Conservation (phyloP, 2,113 vertebrate genomes). For the Thermophis baileyi region DNA sequence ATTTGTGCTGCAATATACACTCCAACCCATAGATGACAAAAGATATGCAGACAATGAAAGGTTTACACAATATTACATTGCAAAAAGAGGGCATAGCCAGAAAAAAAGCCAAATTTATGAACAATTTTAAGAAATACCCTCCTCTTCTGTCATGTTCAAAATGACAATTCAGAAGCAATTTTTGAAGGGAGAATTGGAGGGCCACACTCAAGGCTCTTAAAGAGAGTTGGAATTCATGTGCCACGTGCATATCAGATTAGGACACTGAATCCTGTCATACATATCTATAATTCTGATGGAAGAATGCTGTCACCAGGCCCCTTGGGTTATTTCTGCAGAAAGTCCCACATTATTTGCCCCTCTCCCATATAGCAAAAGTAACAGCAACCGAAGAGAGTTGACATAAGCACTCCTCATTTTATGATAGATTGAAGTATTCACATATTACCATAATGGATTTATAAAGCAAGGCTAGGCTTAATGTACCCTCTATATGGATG, state of each 20-base stretch:
- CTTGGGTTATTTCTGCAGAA: neutral
- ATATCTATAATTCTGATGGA: neutral
- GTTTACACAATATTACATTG: neutral
- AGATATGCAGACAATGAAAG: neutral
- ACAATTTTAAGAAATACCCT: neutral
- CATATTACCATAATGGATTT: neutral
- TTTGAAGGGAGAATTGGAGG: neutral
- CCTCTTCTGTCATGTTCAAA: neutral
- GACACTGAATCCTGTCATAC: neutral
- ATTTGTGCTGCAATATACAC: neutral
- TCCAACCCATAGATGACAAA: neutral
- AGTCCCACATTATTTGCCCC: neutral
- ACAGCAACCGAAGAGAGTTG: neutral
- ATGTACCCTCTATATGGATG: neutral
- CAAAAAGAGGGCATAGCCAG: neutral
- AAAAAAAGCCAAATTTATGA: neutral
- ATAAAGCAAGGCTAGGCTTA: neutral
- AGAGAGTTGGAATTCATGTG: neutral
- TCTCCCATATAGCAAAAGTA: neutral
- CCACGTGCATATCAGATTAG: neutral
- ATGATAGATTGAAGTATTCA: neutral
- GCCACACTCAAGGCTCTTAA: neutral
- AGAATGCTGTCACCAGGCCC: neutral
- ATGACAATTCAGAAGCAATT: neutral
- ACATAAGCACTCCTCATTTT: neutral